Evolutionary conservation across 2,113 vertebrate species (phyloP).

Genomic region (Mystacornis crossleyi): DNA sequence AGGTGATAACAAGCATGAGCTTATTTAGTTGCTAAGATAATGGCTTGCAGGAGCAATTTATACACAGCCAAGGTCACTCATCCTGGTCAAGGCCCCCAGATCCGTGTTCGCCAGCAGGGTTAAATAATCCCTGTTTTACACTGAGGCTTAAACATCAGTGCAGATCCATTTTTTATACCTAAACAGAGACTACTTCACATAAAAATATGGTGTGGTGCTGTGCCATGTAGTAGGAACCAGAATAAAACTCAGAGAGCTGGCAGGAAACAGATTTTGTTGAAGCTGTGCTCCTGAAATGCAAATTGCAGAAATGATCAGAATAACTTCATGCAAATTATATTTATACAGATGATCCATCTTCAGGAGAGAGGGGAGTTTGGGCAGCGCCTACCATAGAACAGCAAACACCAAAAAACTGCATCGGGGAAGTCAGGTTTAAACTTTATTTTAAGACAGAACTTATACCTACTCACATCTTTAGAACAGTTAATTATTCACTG

Average conservation of each 20-base stretch:
- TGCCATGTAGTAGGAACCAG: background rate
- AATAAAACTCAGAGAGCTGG: background rate
- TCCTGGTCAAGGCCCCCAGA: background rate
- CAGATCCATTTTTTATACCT: background rate
- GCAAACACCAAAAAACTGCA: background rate
- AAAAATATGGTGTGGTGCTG: background rate
- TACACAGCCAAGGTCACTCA: background rate
- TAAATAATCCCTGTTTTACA: background rate
- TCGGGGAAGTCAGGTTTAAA: background rate
- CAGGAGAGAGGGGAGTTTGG: background rate
- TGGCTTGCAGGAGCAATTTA: background rate
- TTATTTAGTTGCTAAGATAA: background rate
- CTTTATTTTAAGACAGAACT: background rate
- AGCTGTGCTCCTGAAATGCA: background rate
- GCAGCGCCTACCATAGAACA: background rate
- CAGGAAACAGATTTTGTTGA: background rate
- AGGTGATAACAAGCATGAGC: background rate
- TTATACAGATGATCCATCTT: background rate
- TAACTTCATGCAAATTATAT: background rate
- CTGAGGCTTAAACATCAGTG: background rate
- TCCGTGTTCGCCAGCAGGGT: background rate
- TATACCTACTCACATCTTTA: background rate
- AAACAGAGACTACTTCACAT: background rate
- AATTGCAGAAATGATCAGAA: background rate
- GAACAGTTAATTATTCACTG: constrained; percentile 10